These are phyloP conservation scores for Vespertilio murinus DNA, from an alignment of 2,797 vertebrate genomes.

Conservation along the genomic window DNA sequence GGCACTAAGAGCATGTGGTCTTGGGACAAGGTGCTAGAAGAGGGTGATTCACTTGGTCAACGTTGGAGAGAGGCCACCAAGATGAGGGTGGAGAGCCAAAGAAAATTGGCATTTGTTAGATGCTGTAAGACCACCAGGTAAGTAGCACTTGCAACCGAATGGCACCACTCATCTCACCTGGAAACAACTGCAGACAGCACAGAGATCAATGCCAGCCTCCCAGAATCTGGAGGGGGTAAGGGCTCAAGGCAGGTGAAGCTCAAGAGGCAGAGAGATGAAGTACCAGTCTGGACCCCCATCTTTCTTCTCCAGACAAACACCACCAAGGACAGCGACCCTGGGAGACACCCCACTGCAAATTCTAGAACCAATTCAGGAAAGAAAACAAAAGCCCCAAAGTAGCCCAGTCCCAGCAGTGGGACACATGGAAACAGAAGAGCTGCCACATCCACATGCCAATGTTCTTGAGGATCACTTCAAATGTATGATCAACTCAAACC, in stretches of 20 bases:
- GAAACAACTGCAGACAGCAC: accelerated
- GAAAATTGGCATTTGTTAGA: neutral
- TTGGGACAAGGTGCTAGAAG: no score
- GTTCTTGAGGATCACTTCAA: neutral
- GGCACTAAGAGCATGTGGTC: neutral
- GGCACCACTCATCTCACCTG: accelerated
- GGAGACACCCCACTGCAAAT: accelerated
- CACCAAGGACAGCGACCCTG: accelerated
- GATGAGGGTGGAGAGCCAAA: neutral
- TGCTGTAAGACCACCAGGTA: neutral
- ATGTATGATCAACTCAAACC: accelerated
- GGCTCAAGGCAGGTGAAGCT: neutral
- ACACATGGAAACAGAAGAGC: neutral
- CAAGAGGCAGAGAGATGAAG: no score
- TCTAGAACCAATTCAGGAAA: neutral
- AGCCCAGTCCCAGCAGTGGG: neutral
- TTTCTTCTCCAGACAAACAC: neutral
- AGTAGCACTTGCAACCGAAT: no score
- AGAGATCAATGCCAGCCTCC: neutral
- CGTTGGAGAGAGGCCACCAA: neutral
- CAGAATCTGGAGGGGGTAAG: accelerated
- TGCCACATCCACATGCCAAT: neutral
- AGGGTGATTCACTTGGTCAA: no score
- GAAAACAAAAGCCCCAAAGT: neutral
- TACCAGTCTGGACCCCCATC: neutral